Percentiles rank a stretch among this genome's conserved stretches.
These are phyloP conservation scores for Brachionus koreanus DNA, from an alignment of 1,140 invertebrate species.

Conservation along the genomic window DNA sequence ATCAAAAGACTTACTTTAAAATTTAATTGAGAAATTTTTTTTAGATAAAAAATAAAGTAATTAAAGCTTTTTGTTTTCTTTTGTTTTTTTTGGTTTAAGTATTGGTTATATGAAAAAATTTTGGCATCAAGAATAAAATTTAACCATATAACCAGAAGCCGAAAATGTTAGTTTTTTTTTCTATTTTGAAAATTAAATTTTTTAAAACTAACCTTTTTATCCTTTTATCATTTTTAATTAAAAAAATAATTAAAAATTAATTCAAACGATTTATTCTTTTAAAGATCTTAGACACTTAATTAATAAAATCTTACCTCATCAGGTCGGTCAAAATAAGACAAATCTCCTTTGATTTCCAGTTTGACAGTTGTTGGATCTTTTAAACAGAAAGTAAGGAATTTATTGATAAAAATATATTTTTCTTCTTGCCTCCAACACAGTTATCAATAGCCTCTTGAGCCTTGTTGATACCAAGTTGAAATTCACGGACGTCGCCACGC, in stretches of 20 bases:
- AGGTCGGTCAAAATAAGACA: constrained; percentile 55
- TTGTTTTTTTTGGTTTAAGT: not conserved
- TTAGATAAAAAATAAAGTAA: not conserved
- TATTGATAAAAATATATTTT: not conserved
- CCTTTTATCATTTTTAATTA: constrained; percentile 11
- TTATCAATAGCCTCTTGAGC: constrained; percentile 88
- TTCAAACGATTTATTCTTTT: not conserved
- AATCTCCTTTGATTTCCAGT: constrained; percentile 54
- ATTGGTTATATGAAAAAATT: not conserved
- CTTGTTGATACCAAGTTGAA: constrained; percentile 84
- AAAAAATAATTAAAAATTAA: constrained; percentile 26
- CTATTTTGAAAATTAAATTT: not conserved
- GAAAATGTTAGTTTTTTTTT: not conserved
- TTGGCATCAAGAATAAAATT: not conserved
- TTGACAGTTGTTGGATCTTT: constrained; percentile 54
- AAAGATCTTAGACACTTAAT: not conserved
- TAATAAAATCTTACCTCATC: constrained; percentile 51
- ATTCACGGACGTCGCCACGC: constrained; percentile 77
- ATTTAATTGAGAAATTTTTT: not conserved
- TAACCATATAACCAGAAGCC: not conserved
- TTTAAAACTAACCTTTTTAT: constrained; percentile 17
- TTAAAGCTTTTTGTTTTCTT: not conserved
- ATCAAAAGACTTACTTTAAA: not conserved
- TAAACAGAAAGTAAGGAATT: not conserved
- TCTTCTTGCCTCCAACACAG: constrained; percentile 70